Conservation (phyloP, 2,113 vertebrate species). For the Rhinoptilus africanus region DNA sequence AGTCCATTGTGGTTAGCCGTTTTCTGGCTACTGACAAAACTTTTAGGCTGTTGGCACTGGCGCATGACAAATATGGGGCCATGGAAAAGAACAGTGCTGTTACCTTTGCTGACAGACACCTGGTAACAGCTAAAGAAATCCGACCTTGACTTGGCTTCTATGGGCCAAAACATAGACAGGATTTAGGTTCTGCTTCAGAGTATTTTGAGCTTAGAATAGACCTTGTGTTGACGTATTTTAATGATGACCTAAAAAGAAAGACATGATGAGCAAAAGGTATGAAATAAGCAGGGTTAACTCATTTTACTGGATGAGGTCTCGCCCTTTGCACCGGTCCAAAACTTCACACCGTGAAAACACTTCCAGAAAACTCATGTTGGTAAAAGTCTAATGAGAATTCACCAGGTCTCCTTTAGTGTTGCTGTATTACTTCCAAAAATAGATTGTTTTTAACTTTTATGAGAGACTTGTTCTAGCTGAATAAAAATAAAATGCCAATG, state of each 20-base stretch:
- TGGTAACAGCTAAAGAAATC: background rate
- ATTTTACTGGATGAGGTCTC: background rate
- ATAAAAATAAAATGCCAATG: slow-evolving; percentile 5
- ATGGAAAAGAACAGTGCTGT: background rate
- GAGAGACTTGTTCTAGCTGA: background rate
- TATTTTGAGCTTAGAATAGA: background rate
- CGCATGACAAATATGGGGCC: background rate
- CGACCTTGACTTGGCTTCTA: background rate
- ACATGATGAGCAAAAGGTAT: background rate
- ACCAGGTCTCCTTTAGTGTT: background rate
- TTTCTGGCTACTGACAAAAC: background rate
- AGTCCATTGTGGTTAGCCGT: background rate
- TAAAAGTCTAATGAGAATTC: background rate
- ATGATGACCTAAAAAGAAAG: background rate
- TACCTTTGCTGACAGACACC: background rate
- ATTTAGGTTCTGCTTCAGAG: background rate
- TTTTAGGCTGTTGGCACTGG: background rate
- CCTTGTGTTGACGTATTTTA: background rate
- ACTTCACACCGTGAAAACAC: background rate
- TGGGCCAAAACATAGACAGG: background rate
- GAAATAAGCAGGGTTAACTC: background rate
- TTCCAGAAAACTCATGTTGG: slow-evolving; percentile 15
- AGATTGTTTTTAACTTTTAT: slow-evolving; percentile 41
- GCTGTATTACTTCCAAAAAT: slow-evolving; percentile 27
- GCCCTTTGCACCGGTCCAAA: background rate